Base-by-base conservation (phyloP, 2,888 invertebrate genomes). In the Amorpha juglandis region DNA sequence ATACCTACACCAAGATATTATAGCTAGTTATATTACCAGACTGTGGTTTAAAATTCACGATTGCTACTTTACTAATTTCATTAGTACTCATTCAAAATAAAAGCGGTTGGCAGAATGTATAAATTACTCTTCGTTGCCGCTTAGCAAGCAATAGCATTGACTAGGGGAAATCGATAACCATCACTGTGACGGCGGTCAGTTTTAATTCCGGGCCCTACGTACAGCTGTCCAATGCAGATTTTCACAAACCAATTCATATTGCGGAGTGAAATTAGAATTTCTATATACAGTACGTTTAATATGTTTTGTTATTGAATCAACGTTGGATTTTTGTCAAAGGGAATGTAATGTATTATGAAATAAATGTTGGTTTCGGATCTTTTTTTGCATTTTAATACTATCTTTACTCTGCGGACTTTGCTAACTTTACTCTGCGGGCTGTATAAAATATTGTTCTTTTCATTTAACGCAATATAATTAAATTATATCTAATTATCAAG, bases 121-220 rank as follows among this genome's bases (percentile, higher is more conserved):
- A 47, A 55, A 64, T 64, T 33, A 47, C 45, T 55, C 12, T 55
- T 45, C 45, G 55, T 55, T 6, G 47, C 45, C 53, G 64, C 19
- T 58, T 42, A 55, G 47, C 64, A 33, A 38, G 33, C 55, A 53
- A 64, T 55, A 16, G 16, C 33, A 55, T 55, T 64, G 64, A 63
- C 62, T 67, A 69, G 62, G 67, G 70, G 67, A 70, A 77, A 79
- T 80, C 79, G 74, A 75, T 75, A 74, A 73, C 67, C 73, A 73
- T 71, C 65, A 71, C 67, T 70, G 69, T 65, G 63, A 67, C 58
- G 63, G 62, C 69, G 72, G 73, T 70, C 71, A 73, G 73, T 80
- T 82, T 84, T 80, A 77, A 82, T 81, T 81, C 75, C 73, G 73
- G 64, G 73, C 70, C 73, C 71, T 73, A 73, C 71, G 70, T 71